Percentiles rank a stretch among this genome's conserved stretches.
Evolutionary conservation across 2,113 vertebrate species (phyloP).

Genomic region (Centropus bengalensis): DNA sequence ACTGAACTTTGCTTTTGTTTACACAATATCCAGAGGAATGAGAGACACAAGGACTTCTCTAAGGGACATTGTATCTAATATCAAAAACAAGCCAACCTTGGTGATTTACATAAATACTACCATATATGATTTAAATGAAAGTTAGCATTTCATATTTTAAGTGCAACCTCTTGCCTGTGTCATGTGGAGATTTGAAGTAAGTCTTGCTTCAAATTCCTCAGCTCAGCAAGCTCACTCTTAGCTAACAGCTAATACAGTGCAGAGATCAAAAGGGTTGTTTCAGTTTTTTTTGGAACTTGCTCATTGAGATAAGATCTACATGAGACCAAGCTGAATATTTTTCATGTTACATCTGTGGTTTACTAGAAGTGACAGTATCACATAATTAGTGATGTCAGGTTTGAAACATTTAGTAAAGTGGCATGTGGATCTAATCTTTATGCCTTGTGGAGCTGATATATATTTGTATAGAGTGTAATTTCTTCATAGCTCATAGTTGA

Average conservation of each 20-base stretch:
- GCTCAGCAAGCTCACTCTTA: slow-evolving; percentile 54
- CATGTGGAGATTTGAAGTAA: slow-evolving; percentile 58
- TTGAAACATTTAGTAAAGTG: slow-evolving; percentile 52
- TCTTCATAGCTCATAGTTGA: slow-evolving; percentile 21
- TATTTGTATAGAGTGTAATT: slow-evolving; percentile 27
- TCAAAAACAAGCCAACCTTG: slow-evolving; percentile 40
- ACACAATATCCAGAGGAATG: not conserved
- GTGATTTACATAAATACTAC: slow-evolving; percentile 61
- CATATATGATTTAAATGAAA: slow-evolving; percentile 56
- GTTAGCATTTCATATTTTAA: slow-evolving; percentile 38
- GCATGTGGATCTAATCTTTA: slow-evolving; percentile 61
- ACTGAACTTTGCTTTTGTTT: slow-evolving; percentile 44
- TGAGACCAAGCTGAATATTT: slow-evolving; percentile 60
- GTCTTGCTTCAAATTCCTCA: slow-evolving; percentile 51
- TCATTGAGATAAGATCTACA: slow-evolving; percentile 59
- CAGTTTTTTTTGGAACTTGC: slow-evolving; percentile 53
- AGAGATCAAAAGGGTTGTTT: slow-evolving; percentile 63
- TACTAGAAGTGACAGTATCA: slow-evolving; percentile 64
- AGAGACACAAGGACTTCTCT: slow-evolving; percentile 20
- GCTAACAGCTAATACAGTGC: slow-evolving; percentile 51
- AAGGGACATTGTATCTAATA: slow-evolving; percentile 15
- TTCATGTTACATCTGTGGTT: slow-evolving; percentile 64
- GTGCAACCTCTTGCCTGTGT: slow-evolving; percentile 47
- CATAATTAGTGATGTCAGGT: slow-evolving; percentile 64
- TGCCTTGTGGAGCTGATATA: slow-evolving; percentile 39